Conservation (phyloP, 1,140 invertebrate genomes). For the Elysia chlorotica region DNA sequence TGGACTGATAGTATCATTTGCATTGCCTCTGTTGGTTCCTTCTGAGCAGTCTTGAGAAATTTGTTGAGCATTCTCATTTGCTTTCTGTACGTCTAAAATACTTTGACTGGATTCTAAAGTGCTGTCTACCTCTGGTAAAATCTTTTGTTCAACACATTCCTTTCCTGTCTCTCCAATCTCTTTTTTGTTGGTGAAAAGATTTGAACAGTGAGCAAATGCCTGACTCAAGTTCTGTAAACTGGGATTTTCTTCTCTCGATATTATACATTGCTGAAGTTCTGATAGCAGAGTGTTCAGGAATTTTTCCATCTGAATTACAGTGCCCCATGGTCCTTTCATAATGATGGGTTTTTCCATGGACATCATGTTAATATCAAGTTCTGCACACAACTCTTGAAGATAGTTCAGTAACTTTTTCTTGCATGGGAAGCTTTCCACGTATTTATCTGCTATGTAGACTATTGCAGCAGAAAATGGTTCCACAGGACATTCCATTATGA, state of each 20-base stretch:
- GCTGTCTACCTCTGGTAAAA: no score
- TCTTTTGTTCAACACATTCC: no score
- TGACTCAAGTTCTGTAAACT: not conserved
- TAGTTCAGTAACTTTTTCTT: slow-evolving; percentile 22
- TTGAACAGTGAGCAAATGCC: not conserved
- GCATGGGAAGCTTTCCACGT: slow-evolving; percentile 18
- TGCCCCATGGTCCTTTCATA: slow-evolving; percentile 28
- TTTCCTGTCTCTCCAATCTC: no score
- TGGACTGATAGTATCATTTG: no score
- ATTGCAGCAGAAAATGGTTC: slow-evolving; percentile 24
- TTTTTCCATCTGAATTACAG: slow-evolving; percentile 17
- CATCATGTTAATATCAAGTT: slow-evolving; percentile 22
- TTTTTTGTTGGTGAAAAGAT: no score
- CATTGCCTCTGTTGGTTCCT: no score
- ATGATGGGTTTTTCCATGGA: slow-evolving; percentile 2
- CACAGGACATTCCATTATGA: no score
- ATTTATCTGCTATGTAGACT: slow-evolving; percentile 25
- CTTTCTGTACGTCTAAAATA: no score
- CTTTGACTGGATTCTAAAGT: no score
- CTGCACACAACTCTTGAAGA: slow-evolving; percentile 17
- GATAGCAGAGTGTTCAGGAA: slow-evolving; percentile 23
- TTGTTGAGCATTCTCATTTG: no score
- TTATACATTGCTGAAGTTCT: not conserved
- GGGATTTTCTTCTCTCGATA: not conserved
- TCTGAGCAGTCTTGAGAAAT: no score